Evolutionary conservation across 2,113 vertebrate species (phyloP).

Genomic region (Boleophthalmus pectinirostris): DNA sequence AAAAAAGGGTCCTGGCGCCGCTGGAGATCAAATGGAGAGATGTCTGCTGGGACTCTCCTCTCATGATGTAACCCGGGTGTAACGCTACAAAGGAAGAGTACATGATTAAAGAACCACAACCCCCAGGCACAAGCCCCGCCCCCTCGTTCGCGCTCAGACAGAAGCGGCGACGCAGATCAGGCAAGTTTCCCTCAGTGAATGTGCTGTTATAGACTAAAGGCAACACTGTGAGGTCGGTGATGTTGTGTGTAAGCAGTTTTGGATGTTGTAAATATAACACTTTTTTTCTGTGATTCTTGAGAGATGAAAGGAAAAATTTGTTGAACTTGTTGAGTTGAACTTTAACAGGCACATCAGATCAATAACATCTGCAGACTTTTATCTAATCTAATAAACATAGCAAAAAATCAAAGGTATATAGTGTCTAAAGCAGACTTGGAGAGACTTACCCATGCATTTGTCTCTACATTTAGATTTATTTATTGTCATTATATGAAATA

Average conservation of each 20-base stretch:
- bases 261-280: neutral
- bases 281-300: too few relatives aligned
- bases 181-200: neutral
- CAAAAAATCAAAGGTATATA: too few relatives aligned
- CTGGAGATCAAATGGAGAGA: conserved; percentile 8
- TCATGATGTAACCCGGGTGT: conserved; percentile 6
- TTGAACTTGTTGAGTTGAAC: too few relatives aligned
- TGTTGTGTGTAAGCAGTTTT: neutral
- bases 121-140: neutral
- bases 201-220: too few relatives aligned
- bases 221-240: neutral
- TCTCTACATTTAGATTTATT: too few relatives aligned
- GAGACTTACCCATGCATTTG: too few relatives aligned
- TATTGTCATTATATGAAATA: too few relatives aligned
- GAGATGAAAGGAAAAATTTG: too few relatives aligned
- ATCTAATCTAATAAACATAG: too few relatives aligned
- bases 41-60: neutral
- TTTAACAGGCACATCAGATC: too few relatives aligned
- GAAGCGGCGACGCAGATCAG: neutral
- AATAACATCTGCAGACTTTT: too few relatives aligned
- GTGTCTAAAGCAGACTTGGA: too few relatives aligned
- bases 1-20: neutral
- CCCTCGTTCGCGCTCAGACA: neutral
- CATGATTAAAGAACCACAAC: conserved; percentile 8
- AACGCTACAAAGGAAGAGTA: conserved; percentile 2